Percentiles rank a stretch among this genome's conserved stretches.
Evolutionary conservation across 2,888 invertebrate genomes (phyloP).

Genomic region (Aphidoletes aphidimyza): DNA sequence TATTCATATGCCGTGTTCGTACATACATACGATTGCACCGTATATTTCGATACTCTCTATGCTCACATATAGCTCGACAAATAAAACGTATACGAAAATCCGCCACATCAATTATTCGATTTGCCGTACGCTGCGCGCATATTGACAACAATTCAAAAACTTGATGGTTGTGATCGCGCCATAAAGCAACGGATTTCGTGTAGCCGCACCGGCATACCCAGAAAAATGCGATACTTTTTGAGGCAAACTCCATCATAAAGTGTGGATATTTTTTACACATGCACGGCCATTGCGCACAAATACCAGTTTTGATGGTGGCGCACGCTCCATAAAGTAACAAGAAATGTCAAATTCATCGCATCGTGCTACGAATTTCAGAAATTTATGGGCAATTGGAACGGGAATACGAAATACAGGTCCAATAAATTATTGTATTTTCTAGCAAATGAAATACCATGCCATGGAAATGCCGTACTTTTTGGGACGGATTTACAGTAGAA

Average conservation of each 20-base stretch:
- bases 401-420: conserved; percentile 62
- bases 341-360: conserved; percentile 64
- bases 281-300: not conserved
- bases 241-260: not conserved
- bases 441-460: not conserved
- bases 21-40: not conserved
- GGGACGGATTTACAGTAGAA: not conserved
- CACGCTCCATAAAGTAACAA: conserved; percentile 63
- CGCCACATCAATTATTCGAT: not conserved
- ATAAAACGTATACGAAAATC: conserved; percentile 29
- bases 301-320: conserved; percentile 58
- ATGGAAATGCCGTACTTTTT: not conserved
- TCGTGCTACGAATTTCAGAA: conserved; percentile 61
- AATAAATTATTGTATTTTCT: conserved; percentile 59
- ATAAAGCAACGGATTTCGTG: conserved; percentile 59
- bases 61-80: conserved; percentile 41
- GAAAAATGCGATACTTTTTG: not conserved
- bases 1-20: conserved; percentile 49
- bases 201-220: not conserved
- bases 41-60: not conserved
- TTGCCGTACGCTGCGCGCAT: not conserved
- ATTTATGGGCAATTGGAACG: conserved; percentile 64
- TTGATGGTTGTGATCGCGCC: conserved; percentile 58
- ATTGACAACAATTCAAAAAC: conserved; percentile 55
- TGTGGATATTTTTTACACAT: conserved; percentile 56